phyloP scores from a whole-genome alignment of 23 tunicate species.

The Phallusia fumigata region DNA sequence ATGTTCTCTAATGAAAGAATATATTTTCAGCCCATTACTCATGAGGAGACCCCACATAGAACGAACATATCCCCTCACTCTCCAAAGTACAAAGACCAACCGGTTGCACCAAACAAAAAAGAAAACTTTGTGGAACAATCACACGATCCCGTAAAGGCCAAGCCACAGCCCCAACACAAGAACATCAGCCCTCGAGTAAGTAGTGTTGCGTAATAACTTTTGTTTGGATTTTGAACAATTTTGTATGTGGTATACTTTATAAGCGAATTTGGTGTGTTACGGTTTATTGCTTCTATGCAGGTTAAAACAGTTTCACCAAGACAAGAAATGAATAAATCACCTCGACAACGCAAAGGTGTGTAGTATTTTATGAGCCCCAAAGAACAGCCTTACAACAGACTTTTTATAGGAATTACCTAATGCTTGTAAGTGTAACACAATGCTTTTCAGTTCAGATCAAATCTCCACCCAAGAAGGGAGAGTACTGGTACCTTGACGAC shows the following conservation, averaged over 20 bases:
- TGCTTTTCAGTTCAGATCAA: not conserved
- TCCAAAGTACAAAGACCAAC: not conserved
- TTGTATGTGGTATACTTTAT: too few species aligned
- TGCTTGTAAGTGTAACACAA: too few species aligned
- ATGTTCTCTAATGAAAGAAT: not conserved
- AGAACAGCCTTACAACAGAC: too few species aligned
- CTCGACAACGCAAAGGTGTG: not conserved
- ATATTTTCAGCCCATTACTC: not conserved
- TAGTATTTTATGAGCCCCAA: too few species aligned
- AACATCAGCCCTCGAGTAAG: too few species aligned
- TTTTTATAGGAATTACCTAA: too few species aligned
- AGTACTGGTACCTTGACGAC: conserved; percentile 86
- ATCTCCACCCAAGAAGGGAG: conserved; percentile 17
- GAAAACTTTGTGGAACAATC: not conserved
- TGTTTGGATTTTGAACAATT: too few species aligned
- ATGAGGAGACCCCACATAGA: not conserved
- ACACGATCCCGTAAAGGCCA: too few species aligned
- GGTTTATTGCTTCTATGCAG: too few species aligned
- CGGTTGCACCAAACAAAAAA: not conserved
- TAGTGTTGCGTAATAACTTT: too few species aligned
- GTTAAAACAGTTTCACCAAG: not conserved
- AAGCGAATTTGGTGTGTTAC: too few species aligned
- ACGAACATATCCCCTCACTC: not conserved
- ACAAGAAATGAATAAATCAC: conserved; percentile 1
- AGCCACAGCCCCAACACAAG: too few species aligned